phyloP scores from a whole-genome alignment of 2,113 vertebrate genomes.

The Donacobius atricapilla region DNA sequence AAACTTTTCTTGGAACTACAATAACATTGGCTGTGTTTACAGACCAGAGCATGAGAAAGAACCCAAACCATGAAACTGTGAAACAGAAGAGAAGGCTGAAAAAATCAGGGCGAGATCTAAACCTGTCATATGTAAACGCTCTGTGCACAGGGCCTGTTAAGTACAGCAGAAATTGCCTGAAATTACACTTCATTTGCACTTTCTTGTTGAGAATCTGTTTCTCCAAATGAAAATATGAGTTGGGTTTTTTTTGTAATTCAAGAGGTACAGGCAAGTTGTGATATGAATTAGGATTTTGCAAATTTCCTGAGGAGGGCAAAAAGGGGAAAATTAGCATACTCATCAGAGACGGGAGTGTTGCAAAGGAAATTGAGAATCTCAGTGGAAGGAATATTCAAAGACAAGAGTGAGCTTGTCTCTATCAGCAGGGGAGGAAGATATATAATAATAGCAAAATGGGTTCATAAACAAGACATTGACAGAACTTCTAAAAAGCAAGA shows the following conservation, averaged over 20 bases:
- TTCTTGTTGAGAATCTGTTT: background rate
- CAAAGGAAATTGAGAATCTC: background rate
- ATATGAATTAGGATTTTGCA: background rate
- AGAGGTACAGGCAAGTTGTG: background rate
- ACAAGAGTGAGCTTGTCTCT: background rate
- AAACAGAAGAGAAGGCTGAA: too few relatives aligned
- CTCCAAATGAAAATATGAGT: background rate
- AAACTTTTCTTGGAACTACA: too few relatives aligned
- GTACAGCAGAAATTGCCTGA: background rate
- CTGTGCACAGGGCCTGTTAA: background rate
- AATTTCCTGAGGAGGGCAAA: background rate
- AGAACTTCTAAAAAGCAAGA: background rate
- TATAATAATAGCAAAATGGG: background rate
- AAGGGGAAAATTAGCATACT: background rate
- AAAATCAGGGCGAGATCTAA: too few relatives aligned
- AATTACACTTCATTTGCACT: background rate
- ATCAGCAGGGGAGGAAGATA: background rate
- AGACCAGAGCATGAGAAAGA: too few relatives aligned
- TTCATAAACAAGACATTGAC: background rate
- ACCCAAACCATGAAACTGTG: too few relatives aligned
- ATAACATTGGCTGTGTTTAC: too few relatives aligned
- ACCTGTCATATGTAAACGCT: background rate
- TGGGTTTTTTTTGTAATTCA: background rate
- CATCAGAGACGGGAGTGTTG: background rate
- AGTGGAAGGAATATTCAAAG: background rate